Evolutionary conservation across 2,888 invertebrate genomes (phyloP).

Genomic region (Pharmacophagus antenor): DNA sequence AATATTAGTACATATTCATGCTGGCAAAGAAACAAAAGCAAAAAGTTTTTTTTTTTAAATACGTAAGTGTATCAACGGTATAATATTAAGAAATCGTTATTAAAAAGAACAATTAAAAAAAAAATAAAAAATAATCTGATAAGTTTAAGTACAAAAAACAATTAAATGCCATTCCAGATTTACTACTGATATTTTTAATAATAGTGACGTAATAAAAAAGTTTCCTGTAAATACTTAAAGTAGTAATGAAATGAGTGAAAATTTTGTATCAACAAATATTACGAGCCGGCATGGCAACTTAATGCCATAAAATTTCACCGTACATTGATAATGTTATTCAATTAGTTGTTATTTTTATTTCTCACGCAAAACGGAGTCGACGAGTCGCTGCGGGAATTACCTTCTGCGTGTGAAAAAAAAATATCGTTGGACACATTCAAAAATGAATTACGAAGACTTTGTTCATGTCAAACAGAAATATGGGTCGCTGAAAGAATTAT

Average conservation of each 20-base stretch:
- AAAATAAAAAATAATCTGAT: too few species aligned
- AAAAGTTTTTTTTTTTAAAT: too few species aligned
- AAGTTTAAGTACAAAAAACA: too few species aligned
- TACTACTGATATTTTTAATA: not conserved
- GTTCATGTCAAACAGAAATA: not conserved
- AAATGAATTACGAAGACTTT: not conserved
- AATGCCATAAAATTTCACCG: conserved; percentile 12
- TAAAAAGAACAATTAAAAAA: too few species aligned
- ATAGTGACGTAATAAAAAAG: not conserved
- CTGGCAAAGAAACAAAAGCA: too few species aligned
- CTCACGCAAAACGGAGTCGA: conserved; percentile 18
- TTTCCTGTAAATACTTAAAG: not conserved
- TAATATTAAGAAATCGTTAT: too few species aligned
- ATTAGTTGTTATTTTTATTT: conserved; percentile 19
- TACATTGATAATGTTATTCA: conserved; percentile 22
- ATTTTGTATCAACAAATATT: conserved; percentile 12
- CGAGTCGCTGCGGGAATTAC: not conserved
- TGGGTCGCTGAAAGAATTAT: not conserved
- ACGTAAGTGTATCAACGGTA: too few species aligned
- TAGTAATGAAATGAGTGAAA: not conserved
- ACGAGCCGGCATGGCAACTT: conserved; percentile 2
- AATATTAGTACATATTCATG: too few species aligned
- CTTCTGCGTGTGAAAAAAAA: not conserved
- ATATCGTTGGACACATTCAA: not conserved
- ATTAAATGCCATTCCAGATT: too few species aligned